phyloP scores from a whole-genome alignment of 2,797 vertebrate genomes.

The Eulemur mongoz region DNA sequence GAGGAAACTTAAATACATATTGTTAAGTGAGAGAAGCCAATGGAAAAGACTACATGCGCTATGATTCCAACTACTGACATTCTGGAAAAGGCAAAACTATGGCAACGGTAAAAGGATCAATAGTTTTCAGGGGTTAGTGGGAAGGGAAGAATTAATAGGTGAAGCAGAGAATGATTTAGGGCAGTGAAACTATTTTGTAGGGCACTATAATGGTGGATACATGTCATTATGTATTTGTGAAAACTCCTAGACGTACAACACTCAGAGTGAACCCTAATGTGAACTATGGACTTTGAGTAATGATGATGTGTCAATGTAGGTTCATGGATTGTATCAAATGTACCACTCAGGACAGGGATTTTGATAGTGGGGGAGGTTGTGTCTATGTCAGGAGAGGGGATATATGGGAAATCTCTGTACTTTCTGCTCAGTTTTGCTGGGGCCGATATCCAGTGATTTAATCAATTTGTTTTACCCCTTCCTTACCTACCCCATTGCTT shows the following conservation, averaged over 20 bases:
- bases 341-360: neutral
- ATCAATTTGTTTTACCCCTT: neutral
- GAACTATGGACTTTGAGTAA: neutral
- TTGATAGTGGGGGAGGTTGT: neutral
- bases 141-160: neutral
- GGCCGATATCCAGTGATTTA: neutral
- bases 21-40: neutral
- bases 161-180: neutral
- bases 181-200: neutral
- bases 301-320: neutral
- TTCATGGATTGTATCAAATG: too few relatives aligned
- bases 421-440: neutral
- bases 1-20: neutral
- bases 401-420: neutral
- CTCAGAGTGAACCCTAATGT: neutral
- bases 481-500: neutral
- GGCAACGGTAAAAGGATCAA: neutral
- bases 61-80: neutral
- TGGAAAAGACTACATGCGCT: neutral
- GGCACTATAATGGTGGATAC: neutral
- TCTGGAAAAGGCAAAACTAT: neutral
- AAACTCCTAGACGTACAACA: neutral
- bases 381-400: neutral
- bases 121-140: neutral
- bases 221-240: neutral